A percentile compares a stretch with the other conserved stretches of the same genome.
These are phyloP conservation scores for Dicycla oo DNA, from an alignment of 2,888 invertebrate species.

Conservation along the genomic window DNA sequence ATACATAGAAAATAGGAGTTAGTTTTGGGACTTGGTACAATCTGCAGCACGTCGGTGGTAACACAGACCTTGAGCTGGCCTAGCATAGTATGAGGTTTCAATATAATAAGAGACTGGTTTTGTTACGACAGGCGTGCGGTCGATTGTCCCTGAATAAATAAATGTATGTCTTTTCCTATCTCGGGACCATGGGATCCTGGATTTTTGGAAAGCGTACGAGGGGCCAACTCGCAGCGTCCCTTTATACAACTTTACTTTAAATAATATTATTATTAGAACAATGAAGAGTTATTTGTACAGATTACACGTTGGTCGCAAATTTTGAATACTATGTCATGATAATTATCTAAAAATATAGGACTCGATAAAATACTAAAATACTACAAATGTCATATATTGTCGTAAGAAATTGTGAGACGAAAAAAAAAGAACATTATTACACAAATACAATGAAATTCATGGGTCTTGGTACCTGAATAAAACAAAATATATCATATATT, in stretches of 20 bases:
- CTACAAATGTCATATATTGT: neutral
- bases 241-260: neutral
- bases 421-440: neutral
- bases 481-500: neutral
- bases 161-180: neutral
- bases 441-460: neutral
- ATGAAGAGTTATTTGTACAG: too few species aligned
- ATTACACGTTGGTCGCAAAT: neutral
- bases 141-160: constrained; percentile 6
- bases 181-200: neutral
- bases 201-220: neutral
- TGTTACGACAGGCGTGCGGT: too few species aligned
- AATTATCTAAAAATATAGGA: too few species aligned
- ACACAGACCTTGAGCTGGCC: neutral
- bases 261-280: too few species aligned
- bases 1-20: neutral
- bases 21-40: neutral
- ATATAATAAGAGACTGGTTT: neutral
- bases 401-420: neutral
- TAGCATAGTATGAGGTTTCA: neutral
- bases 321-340: too few species aligned
- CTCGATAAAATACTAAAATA: neutral
- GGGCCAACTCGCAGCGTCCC: neutral
- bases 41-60: neutral
- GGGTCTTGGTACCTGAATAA: neutral